Percentiles rank a stretch among this genome's conserved stretches.
Evolutionary conservation across 2,797 vertebrate genomes (phyloP).

Genomic region (Enteromius thamalakanensis): DNA sequence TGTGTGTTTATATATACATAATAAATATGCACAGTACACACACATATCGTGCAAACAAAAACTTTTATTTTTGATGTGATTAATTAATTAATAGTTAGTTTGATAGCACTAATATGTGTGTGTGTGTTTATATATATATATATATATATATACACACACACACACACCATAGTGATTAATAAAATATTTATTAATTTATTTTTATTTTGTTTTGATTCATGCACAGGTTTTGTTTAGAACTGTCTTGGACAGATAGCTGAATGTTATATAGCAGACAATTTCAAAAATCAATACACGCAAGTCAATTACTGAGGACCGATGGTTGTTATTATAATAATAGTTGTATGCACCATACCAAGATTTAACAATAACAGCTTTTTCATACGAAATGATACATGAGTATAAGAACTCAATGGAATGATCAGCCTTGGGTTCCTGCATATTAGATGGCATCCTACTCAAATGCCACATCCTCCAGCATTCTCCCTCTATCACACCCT

Average conservation of each 20-base stretch:
- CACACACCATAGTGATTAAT: too few relatives aligned
- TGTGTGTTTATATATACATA: too few relatives aligned
- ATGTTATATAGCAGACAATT: constrained; percentile 4
- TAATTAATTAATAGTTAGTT: too few relatives aligned
- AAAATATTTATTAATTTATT: neutral
- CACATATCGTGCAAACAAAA: too few relatives aligned
- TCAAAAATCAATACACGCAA: neutral
- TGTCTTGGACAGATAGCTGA: neutral
- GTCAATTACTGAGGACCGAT: neutral
- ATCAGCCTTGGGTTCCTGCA: constrained; percentile 25
- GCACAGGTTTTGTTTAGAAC: neutral
- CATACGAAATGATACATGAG: neutral
- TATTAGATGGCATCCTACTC: constrained; percentile 47
- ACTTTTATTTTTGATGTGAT: too few relatives aligned
- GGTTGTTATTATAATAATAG: neutral
- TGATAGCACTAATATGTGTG: too few relatives aligned
- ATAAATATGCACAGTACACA: too few relatives aligned
- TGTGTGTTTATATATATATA: too few relatives aligned
- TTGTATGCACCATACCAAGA: constrained; percentile 3
- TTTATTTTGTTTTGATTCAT: neutral
- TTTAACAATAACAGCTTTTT: neutral
- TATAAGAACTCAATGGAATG: constrained; percentile 12
- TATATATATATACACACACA: too few relatives aligned
- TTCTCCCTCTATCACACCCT: constrained; percentile 57
- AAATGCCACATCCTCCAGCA: constrained; percentile 53